A percentile compares a stretch with the other conserved stretches of the same genome.
Conservation (phyloP, 2,888 invertebrate genomes). For the Lepidocyrtinus sp. region DNA sequence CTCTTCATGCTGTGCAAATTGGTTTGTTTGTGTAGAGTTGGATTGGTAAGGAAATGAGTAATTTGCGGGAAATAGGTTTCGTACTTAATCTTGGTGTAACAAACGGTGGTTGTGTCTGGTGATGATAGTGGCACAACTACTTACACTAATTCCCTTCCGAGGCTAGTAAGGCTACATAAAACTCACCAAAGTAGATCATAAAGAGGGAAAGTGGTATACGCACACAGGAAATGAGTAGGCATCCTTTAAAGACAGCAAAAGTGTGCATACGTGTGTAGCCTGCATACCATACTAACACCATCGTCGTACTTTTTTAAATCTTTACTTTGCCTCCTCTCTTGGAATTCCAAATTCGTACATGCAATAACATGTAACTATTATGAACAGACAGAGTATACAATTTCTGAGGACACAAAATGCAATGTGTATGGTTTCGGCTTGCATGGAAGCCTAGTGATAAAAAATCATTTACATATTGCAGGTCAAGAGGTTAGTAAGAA, state of each 20-base stretch:
- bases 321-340: not conserved
- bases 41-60: conserved; percentile 40
- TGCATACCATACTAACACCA: not conserved
- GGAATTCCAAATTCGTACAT: no score
- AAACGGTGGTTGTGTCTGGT: conserved; percentile 27
- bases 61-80: conserved; percentile 39
- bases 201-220: not conserved
- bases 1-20: not conserved
- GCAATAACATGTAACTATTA: no score
- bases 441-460: no score
- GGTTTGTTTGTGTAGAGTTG: not conserved
- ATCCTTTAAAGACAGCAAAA: not conserved
- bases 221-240: not conserved
- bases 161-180: not conserved
- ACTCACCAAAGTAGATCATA: not conserved
- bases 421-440: no score
- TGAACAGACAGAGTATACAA: no score
- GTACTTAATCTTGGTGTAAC: conserved; percentile 39
- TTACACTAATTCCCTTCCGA: conserved; percentile 31
- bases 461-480: no score
- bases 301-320: not conserved
- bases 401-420: no score
- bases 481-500: not conserved
- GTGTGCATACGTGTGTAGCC: not conserved
- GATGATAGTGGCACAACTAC: conserved; percentile 25